Percentiles rank a stretch among this genome's conserved stretches.
phyloP scores from a whole-genome alignment of 2,888 invertebrate species.

The Drepanosiphum platanoidis region DNA sequence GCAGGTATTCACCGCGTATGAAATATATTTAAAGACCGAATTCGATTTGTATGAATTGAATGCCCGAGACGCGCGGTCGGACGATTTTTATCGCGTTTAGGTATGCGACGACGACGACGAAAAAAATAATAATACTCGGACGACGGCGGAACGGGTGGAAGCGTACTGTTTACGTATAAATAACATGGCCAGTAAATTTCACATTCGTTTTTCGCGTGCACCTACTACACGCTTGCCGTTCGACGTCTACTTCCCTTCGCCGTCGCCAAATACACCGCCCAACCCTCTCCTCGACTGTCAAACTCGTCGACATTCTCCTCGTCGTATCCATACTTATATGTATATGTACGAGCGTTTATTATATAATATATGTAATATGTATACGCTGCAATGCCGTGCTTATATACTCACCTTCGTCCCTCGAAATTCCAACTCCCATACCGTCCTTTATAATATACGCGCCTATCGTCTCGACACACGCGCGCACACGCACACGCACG shows the following conservation, averaged over 20 bases:
- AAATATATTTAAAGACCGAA: background rate
- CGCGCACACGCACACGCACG: no score
- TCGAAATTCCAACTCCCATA: no score
- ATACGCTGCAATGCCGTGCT: no score
- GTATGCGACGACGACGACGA: background rate
- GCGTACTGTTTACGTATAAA: background rate
- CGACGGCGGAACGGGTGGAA: background rate
- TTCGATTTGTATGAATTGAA: background rate
- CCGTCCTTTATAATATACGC: no score
- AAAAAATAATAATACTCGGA: constrained; percentile 1
- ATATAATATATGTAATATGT: no score
- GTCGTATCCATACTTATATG: background rate
- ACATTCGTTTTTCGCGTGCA: constrained; percentile 12
- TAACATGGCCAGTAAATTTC: background rate
- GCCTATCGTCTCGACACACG: no score
- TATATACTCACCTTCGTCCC: no score
- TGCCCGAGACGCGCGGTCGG: background rate
- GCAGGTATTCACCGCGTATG: background rate
- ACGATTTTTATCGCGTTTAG: constrained; percentile 8
- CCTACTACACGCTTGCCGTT: background rate
- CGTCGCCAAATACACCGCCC: background rate
- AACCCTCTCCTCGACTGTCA: background rate
- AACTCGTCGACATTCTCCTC: background rate
- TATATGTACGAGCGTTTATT: background rate
- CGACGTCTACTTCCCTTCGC: background rate